These are phyloP conservation scores for Brachionus manjavacas DNA, from an alignment of 1,140 invertebrate genomes.

Conservation along the genomic window DNA sequence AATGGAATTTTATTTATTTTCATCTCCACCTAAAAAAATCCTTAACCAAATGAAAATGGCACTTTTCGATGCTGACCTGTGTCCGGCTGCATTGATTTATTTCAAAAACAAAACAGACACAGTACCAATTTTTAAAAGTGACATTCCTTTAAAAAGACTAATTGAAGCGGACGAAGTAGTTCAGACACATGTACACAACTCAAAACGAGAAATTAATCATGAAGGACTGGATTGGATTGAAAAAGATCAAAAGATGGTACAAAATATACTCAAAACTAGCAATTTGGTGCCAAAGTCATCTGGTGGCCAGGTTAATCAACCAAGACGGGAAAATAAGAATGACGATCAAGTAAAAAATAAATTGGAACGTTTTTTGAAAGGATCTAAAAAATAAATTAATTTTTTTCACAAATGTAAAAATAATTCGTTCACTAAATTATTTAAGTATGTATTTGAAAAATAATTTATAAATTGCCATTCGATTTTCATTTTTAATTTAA, in stretches of 20 bases:
- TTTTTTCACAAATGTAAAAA: background rate
- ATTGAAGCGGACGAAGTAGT: slow-evolving; percentile 12
- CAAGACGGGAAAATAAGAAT: background rate
- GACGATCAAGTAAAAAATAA: slow-evolving; percentile 26
- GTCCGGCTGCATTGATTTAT: slow-evolving; percentile 11
- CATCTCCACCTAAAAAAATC: slow-evolving; percentile 17
- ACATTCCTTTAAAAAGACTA: background rate
- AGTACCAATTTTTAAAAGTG: slow-evolving; percentile 4
- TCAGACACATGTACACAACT: background rate
- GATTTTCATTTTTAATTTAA: background rate
- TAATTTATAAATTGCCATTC: background rate
- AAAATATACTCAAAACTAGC: slow-evolving; percentile 20
- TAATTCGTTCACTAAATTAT: background rate
- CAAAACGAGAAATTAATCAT: slow-evolving; percentile 12
- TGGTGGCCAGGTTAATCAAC: background rate
- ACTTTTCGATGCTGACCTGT: slow-evolving; percentile 22
- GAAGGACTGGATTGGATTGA: slow-evolving; percentile 25
- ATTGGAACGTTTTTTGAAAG: slow-evolving; percentile 8
- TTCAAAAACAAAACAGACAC: slow-evolving; percentile 33
- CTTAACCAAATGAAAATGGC: slow-evolving; percentile 2
- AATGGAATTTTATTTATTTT: slow-evolving; percentile 34
- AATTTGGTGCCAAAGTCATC: background rate
- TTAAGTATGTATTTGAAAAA: background rate
- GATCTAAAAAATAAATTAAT: slow-evolving; percentile 5
- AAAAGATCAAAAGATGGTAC: background rate